phyloP scores from a whole-genome alignment of 2,888 invertebrate genomes.

The Diarsia mendica region DNA sequence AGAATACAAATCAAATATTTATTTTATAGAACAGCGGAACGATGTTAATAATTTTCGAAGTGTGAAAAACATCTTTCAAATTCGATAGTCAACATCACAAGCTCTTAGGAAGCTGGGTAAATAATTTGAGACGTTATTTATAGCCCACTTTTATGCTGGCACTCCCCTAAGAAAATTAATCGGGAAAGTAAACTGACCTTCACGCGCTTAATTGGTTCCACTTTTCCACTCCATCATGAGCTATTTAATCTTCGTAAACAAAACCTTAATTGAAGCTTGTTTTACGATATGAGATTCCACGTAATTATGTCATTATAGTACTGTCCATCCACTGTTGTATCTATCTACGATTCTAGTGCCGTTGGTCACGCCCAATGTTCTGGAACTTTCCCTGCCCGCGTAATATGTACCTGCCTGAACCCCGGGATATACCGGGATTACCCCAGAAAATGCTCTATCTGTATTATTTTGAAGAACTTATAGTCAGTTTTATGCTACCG shows the following conservation, averaged over 20 bases:
- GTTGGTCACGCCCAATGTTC: conserved; percentile 35
- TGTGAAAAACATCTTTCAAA: background rate
- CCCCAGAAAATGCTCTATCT: conserved; percentile 30
- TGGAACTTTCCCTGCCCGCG: conserved; percentile 32
- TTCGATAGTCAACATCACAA: conserved; percentile 4
- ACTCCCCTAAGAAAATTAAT: conserved; percentile 81
- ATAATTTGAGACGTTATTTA: conserved; percentile 57
- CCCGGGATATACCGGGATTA: conserved; percentile 27
- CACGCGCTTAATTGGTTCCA: conserved; percentile 81
- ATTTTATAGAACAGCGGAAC: conserved; percentile 29
- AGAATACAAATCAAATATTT: conserved; percentile 42
- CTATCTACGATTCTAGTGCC: conserved; percentile 2
- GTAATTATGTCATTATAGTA: conserved; percentile 40
- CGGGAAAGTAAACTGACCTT: conserved; percentile 85
- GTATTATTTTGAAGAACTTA: conserved; percentile 32
- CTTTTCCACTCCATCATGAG: conserved; percentile 71
- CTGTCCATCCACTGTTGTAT: conserved; percentile 9
- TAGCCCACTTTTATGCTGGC: conserved; percentile 70
- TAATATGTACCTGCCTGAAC: conserved; percentile 32
- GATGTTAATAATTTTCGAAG: background rate
- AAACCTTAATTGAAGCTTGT: conserved; percentile 71
- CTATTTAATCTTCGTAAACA: conserved; percentile 74
- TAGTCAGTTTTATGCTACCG: conserved; percentile 27
- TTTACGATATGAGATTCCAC: conserved; percentile 59
- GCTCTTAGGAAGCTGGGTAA: conserved; percentile 24